Percentiles rank a stretch among this genome's conserved stretches.
Conservation (phyloP, 2,888 invertebrate species). For the Agrotis exclamationis region DNA sequence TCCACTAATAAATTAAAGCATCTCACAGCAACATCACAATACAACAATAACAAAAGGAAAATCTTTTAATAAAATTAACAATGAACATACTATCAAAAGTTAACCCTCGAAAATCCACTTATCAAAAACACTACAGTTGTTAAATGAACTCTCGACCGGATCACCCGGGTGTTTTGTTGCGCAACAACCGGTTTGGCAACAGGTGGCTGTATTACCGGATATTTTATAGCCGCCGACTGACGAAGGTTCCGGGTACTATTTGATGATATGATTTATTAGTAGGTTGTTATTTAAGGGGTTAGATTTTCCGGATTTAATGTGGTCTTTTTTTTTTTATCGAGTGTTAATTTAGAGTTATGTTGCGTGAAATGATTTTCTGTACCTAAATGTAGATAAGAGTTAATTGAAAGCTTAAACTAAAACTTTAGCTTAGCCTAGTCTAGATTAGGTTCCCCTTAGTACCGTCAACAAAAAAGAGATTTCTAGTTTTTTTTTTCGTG, state of each 20-base stretch:
- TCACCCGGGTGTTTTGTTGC: slow-evolving; percentile 76
- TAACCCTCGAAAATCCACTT: slow-evolving; percentile 8
- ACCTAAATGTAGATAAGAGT: background rate
- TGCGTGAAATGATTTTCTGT: background rate
- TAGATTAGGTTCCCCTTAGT: too few species aligned
- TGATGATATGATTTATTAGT: slow-evolving; percentile 33
- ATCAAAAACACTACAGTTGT: slow-evolving; percentile 47
- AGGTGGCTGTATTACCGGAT: slow-evolving; percentile 82
- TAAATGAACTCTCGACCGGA: slow-evolving; percentile 68
- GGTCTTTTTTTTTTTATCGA: background rate
- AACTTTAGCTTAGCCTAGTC: too few species aligned
- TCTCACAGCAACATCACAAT: background rate
- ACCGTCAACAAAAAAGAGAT: too few species aligned
- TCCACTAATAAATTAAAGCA: too few species aligned
- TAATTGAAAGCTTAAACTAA: too few species aligned
- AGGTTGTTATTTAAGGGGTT: background rate
- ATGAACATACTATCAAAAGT: slow-evolving; percentile 13
- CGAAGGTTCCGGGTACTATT: slow-evolving; percentile 28
- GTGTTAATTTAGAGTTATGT: background rate
- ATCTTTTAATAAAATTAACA: background rate
- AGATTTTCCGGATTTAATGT: background rate
- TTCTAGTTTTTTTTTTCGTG: too few species aligned
- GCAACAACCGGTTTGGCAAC: slow-evolving; percentile 76
- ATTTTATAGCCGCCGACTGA: slow-evolving; percentile 74
- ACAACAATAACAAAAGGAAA: background rate